Conservation (phyloP, 2,888 invertebrate species). For the Coleophora deauratella region DNA sequence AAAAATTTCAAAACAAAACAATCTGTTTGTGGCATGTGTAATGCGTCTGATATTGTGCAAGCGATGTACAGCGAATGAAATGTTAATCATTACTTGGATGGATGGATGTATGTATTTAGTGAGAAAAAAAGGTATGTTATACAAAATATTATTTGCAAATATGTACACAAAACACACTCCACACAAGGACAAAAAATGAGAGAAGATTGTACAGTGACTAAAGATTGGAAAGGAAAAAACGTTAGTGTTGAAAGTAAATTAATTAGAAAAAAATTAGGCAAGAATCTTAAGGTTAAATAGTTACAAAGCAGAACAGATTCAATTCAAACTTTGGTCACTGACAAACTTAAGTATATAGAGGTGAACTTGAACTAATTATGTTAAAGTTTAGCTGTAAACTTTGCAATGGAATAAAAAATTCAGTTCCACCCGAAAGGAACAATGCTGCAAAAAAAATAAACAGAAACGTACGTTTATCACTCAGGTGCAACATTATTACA, state of each 20-base stretch:
- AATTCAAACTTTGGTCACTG: no score
- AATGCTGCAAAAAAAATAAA: not conserved
- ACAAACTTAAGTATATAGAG: no score
- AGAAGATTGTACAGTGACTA: slow-evolving; percentile 14
- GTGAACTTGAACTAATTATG: no score
- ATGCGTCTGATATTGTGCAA: slow-evolving; percentile 46
- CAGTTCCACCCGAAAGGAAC: not conserved
- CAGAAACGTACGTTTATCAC: no score
- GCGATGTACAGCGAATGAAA: slow-evolving; percentile 43
- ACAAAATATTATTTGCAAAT: slow-evolving; percentile 8
- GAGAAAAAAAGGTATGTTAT: not conserved
- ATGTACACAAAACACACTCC: slow-evolving; percentile 58
- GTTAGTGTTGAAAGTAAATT: slow-evolving; percentile 11
- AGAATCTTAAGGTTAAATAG: no score
- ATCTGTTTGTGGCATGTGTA: slow-evolving; percentile 54
- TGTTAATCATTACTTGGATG: slow-evolving; percentile 26
- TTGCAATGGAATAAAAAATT: no score
- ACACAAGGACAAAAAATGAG: slow-evolving; percentile 24
- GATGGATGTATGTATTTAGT: not conserved
- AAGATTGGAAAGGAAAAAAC: slow-evolving; percentile 7
- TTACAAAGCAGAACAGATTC: no score
- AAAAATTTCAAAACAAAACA: slow-evolving; percentile 18
- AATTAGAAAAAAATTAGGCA: not conserved
- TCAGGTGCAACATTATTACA: slow-evolving; percentile 21
- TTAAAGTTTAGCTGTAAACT: no score